Percentiles rank a stretch among this genome's conserved stretches.
Evolutionary conservation across 2,888 invertebrate species (phyloP).

Genomic region (Teleiodes luculella): DNA sequence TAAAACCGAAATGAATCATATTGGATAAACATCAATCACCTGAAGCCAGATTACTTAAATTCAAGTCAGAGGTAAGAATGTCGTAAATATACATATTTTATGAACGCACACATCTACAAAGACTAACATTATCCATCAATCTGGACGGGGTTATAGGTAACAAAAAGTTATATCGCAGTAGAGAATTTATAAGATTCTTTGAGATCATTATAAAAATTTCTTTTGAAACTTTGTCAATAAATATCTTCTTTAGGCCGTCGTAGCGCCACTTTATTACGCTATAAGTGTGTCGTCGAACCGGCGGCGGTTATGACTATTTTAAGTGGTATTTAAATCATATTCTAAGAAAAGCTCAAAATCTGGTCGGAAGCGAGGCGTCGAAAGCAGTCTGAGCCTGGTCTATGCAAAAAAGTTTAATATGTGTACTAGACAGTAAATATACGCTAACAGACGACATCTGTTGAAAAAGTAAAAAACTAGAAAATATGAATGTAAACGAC

Average conservation of each 20-base stretch:
- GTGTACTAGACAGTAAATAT: too few species aligned
- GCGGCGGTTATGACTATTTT: constrained; percentile 52
- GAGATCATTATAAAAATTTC: constrained; percentile 23
- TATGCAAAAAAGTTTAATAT: too few species aligned
- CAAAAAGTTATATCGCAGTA: constrained; percentile 5
- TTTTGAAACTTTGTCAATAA: constrained; percentile 34
- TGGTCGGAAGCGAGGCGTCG: background rate
- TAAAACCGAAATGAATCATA: constrained; percentile 8
- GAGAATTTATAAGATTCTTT: constrained; percentile 8
- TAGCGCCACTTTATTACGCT: constrained; percentile 51
- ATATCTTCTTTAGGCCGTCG: constrained; percentile 38
- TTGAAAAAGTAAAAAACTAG: too few species aligned
- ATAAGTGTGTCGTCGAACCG: constrained; percentile 57
- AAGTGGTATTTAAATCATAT: constrained; percentile 60
- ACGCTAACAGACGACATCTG: too few species aligned
- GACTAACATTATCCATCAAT: constrained; percentile 6
- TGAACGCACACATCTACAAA: constrained; percentile 19
- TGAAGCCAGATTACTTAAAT: constrained; percentile 14
- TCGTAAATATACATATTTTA: constrained; percentile 23
- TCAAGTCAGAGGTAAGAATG: constrained; percentile 18
- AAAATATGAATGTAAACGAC: too few species aligned
- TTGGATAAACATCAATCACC: constrained; percentile 17
- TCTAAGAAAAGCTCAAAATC: constrained; percentile 45
- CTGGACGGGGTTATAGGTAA: constrained; percentile 2
- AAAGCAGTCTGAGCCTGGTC: too few species aligned